Percentiles rank a stretch among this genome's conserved stretches.
These are phyloP conservation scores for Neodiprion pinetum DNA, from an alignment of 1,140 invertebrate genomes.

Conservation along the genomic window DNA sequence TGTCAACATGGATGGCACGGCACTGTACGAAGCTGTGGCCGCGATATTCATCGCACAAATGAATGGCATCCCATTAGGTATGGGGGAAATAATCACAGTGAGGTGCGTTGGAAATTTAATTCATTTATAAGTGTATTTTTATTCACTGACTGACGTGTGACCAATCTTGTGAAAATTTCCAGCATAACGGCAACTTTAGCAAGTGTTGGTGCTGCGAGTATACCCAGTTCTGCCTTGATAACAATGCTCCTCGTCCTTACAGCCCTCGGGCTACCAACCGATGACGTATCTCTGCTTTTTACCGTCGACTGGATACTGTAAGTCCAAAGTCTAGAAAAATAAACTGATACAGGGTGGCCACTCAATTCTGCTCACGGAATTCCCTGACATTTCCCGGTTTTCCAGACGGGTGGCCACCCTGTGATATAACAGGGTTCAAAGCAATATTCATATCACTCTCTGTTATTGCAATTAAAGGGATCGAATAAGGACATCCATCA, in stretches of 20 bases:
- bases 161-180: conserved; percentile 26
- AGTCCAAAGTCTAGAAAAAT: conserved; percentile 48
- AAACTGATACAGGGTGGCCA: background rate
- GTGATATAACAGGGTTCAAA: background rate
- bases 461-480: conserved; percentile 44
- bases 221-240: conserved; percentile 77
- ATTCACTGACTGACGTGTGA: conserved; percentile 12
- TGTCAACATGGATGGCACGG: conserved; percentile 78
- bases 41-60: conserved; percentile 78
- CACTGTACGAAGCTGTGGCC: conserved; percentile 74
- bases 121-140: conserved; percentile 14
- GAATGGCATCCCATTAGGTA: conserved; percentile 66
- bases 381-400: too few species aligned
- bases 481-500: conserved; percentile 79
- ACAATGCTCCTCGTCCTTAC: conserved; percentile 81
- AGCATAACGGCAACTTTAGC: conserved; percentile 78
- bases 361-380: background rate
- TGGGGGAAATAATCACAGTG: conserved; percentile 67
- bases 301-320: conserved; percentile 82
- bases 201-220: conserved; percentile 80
- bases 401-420: background rate
- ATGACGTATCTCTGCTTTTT: conserved; percentile 76
- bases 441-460: background rate
- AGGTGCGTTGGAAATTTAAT: conserved; percentile 56
- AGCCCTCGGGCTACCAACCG: conserved; percentile 73